Evolutionary conservation across 1,140 invertebrate genomes (phyloP).

Genomic region (Amyelois transitella): DNA sequence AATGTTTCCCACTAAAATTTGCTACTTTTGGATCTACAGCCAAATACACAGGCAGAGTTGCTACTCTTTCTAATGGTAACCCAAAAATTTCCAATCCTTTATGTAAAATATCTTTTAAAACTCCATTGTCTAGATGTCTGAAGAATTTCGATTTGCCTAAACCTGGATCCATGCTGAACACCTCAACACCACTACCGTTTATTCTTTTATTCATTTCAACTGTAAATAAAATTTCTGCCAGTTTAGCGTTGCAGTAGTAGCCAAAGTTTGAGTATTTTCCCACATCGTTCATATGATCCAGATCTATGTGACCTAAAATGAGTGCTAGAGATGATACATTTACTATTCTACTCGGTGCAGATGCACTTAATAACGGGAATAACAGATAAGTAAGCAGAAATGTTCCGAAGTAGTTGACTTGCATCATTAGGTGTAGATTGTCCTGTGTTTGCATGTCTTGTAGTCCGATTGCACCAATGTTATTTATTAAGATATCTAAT

Average conservation of each 20-base stretch:
- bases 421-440: constrained; percentile 73
- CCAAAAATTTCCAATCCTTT: constrained; percentile 35
- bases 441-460: constrained; percentile 61
- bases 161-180: constrained; percentile 86
- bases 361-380: constrained; percentile 74
- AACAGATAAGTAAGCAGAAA: constrained; percentile 76
- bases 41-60: constrained; percentile 83
- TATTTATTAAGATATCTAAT: constrained; percentile 77
- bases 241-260: constrained; percentile 84
- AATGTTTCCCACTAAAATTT: constrained; percentile 76
- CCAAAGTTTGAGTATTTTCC: constrained; percentile 58
- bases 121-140: constrained; percentile 75
- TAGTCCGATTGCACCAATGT: constrained; percentile 63
- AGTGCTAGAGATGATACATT: constrained; percentile 65
- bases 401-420: constrained; percentile 75
- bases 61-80: constrained; percentile 77
- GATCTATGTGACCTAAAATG: constrained; percentile 78
- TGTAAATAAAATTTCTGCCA: constrained; percentile 82
- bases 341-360: constrained; percentile 76
- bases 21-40: constrained; percentile 77
- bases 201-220: constrained; percentile 77
- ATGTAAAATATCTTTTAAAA: constrained; percentile 50
- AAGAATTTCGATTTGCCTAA: constrained; percentile 85
- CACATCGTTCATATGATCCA: constrained; percentile 77
- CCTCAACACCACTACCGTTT: constrained; percentile 76